A percentile compares a stretch with the other conserved stretches of the same genome.
phyloP scores from a whole-genome alignment of 2,797 vertebrate genomes.

The Gila robusta region DNA sequence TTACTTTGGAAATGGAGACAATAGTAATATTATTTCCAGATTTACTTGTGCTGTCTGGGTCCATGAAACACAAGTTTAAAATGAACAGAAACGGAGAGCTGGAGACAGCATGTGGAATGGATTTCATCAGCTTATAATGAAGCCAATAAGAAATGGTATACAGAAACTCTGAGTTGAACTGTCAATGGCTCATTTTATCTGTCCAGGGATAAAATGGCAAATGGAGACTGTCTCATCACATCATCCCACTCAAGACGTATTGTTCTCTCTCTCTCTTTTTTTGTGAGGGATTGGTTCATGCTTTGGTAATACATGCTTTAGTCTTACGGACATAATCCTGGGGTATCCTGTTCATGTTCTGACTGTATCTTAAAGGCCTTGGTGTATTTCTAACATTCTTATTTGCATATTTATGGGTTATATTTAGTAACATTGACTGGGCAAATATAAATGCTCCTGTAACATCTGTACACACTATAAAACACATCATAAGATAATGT shows the following conservation, averaged over 20 bases:
- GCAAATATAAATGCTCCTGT: background rate
- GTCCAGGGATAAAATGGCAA: conserved; percentile 32
- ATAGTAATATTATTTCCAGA: conserved; percentile 40
- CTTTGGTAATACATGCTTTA: background rate
- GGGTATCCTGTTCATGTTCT: conserved; percentile 33
- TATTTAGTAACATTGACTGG: background rate
- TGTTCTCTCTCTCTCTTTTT: background rate
- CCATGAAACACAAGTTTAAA: conserved; percentile 32
- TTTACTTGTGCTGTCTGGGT: background rate
- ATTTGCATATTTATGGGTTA: background rate
- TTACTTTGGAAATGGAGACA: conserved; percentile 16
- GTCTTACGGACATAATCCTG: background rate
- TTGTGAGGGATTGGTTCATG: background rate
- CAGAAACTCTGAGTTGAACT: conserved; percentile 7
- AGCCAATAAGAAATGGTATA: conserved; percentile 33
- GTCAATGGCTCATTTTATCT: conserved; percentile 36
- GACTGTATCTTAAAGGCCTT: conserved; percentile 23
- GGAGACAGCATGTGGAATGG: conserved; percentile 34
- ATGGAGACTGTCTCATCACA: background rate
- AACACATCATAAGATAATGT: too few species aligned
- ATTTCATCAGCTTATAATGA: conserved; percentile 22
- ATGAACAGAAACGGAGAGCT: conserved; percentile 20
- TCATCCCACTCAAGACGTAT: background rate
- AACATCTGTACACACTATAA: background rate
- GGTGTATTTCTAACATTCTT: background rate